Conservation (phyloP, 2,888 invertebrate genomes). For the Pollenia angustigena region DNA sequence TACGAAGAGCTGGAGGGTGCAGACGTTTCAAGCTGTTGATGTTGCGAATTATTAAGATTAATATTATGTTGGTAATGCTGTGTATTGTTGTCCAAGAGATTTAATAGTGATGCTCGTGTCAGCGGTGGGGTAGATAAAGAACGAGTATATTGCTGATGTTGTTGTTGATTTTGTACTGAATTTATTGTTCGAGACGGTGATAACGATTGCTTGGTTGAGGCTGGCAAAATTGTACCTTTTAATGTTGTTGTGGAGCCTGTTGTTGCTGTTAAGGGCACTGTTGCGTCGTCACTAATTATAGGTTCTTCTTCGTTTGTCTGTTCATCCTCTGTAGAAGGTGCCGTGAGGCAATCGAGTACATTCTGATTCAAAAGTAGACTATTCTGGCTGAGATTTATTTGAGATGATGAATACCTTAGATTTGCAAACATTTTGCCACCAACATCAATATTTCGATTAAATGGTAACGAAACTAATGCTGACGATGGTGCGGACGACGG, state of each 20-base stretch:
- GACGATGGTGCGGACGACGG: slow-evolving; percentile 54
- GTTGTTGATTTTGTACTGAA: slow-evolving; percentile 59
- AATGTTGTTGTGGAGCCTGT: slow-evolving; percentile 65
- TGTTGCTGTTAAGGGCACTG: slow-evolving; percentile 73
- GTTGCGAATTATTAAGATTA: slow-evolving; percentile 8
- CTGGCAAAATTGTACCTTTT: slow-evolving; percentile 70
- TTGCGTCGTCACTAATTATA: slow-evolving; percentile 75
- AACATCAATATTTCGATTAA: slow-evolving; percentile 59
- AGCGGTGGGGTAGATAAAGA: slow-evolving; percentile 59
- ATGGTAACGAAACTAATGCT: slow-evolving; percentile 58
- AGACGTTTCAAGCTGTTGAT: slow-evolving; percentile 42
- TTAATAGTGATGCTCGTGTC: slow-evolving; percentile 50
- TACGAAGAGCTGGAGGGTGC: slow-evolving; percentile 62
- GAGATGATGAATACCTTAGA: slow-evolving; percentile 80
- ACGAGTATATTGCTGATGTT: slow-evolving; percentile 64
- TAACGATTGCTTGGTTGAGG: slow-evolving; percentile 54
- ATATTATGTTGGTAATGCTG: slow-evolving; percentile 34
- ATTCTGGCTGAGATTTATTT: slow-evolving; percentile 83
- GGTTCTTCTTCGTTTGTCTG: slow-evolving; percentile 71
- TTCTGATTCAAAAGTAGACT: slow-evolving; percentile 80
- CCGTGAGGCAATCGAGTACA: slow-evolving; percentile 74
- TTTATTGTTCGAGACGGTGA: slow-evolving; percentile 26
- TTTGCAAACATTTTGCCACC: slow-evolving; percentile 80
- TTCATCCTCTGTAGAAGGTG: slow-evolving; percentile 56
- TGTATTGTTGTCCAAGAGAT: slow-evolving; percentile 59